These are phyloP conservation scores for Crocallis elinguaria DNA, from an alignment of 2,888 invertebrate species.

Conservation along the genomic window DNA sequence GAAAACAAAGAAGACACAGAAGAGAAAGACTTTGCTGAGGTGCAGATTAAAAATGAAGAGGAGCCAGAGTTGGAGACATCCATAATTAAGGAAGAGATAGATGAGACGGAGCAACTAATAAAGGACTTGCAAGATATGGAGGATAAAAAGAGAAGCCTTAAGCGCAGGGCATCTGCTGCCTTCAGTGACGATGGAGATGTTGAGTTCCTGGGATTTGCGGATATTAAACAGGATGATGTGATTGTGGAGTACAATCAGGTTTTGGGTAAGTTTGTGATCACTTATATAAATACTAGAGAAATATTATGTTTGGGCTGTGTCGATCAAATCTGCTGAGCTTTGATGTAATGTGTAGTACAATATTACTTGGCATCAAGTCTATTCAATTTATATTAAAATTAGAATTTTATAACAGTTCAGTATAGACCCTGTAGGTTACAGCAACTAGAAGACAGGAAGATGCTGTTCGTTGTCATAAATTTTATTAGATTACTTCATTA, in stretches of 20 bases:
- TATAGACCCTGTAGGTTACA: too few species aligned
- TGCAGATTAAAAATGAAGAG: slow-evolving; percentile 16
- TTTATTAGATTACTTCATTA: too few species aligned
- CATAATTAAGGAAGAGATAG: slow-evolving; percentile 17
- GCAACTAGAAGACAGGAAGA: too few species aligned
- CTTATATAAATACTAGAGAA: too few species aligned
- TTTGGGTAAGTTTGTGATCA: slow-evolving; percentile 59
- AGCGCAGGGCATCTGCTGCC: slow-evolving; percentile 70
- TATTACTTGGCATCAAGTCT: too few species aligned
- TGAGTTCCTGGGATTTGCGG: slow-evolving; percentile 72
- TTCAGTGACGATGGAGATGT: slow-evolving; percentile 64
- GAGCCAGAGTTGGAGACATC: slow-evolving; percentile 5
- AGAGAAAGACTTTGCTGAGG: slow-evolving; percentile 8
- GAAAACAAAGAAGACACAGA: slow-evolving; percentile 4
- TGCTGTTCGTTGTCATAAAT: too few species aligned
- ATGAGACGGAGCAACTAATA: slow-evolving; percentile 18
- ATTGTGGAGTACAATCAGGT: slow-evolving; percentile 55
- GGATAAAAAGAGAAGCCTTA: slow-evolving; percentile 56
- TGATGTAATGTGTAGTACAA: too few species aligned
- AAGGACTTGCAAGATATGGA: slow-evolving; percentile 17
- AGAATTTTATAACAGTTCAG: too few species aligned
- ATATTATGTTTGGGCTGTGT: too few species aligned
- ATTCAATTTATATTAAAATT: too few species aligned
- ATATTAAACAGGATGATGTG: slow-evolving; percentile 49
- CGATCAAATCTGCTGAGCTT: too few species aligned